Evolutionary conservation across 2,113 vertebrate genomes (phyloP).

Genomic region (Stigmatopora nigra): DNA sequence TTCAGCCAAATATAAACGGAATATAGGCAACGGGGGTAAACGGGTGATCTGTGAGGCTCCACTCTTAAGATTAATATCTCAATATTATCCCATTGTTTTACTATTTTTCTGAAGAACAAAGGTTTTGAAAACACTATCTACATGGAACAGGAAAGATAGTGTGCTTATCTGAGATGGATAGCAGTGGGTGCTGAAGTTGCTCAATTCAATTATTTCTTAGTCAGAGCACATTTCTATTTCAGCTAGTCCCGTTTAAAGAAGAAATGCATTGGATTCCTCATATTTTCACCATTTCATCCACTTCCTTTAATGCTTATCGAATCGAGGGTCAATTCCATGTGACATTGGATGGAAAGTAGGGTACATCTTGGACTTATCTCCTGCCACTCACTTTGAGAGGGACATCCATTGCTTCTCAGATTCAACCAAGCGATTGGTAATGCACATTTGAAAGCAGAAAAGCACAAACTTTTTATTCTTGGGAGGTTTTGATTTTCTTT

Average conservation of each 20-base stretch:
- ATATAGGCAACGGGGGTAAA: constrained; percentile 45
- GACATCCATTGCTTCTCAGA: background rate
- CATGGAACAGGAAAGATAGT: constrained; percentile 28
- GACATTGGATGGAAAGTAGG: background rate
- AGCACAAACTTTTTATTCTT: background rate
- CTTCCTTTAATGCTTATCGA: background rate
- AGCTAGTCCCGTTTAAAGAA: constrained; percentile 10
- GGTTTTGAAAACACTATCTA: constrained; percentile 46
- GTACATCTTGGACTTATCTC: background rate
- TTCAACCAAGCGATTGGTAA: background rate
- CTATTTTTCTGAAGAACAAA: constrained; percentile 44
- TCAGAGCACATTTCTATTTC: constrained; percentile 45
- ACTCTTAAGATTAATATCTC: constrained; percentile 7
- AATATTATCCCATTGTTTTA: constrained; percentile 45
- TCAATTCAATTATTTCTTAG: constrained; percentile 60
- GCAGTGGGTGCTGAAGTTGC: constrained; percentile 45
- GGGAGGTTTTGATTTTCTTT: background rate
- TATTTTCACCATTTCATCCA: background rate
- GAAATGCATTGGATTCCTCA: background rate
- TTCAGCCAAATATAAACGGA: constrained; percentile 15
- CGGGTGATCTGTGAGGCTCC: constrained; percentile 50
- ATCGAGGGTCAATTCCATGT: background rate
- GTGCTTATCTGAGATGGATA: constrained; percentile 37
- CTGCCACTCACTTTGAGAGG: background rate
- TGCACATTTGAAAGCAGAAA: background rate